A percentile compares a stretch with the other conserved stretches of the same genome.
Conservation (phyloP, 1,140 invertebrate genomes). For the Drosophila tristis region DNA sequence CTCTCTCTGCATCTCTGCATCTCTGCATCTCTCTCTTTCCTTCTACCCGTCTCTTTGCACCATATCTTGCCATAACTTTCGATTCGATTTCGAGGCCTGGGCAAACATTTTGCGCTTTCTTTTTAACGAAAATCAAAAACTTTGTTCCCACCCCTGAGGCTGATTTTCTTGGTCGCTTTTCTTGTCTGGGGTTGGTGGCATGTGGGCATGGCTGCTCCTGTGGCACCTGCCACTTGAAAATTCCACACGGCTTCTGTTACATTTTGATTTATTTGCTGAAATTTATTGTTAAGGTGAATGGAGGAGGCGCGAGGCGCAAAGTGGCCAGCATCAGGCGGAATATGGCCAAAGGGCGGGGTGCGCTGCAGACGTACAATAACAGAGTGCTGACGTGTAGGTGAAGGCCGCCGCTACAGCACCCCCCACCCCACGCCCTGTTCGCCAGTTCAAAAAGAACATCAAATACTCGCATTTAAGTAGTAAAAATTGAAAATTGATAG, state of each 20-base stretch:
- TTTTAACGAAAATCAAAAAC: slow-evolving; percentile 69
- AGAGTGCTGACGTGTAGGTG: slow-evolving; percentile 34
- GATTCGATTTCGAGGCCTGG: slow-evolving; percentile 36
- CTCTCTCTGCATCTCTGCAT: background rate
- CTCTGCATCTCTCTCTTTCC: slow-evolving; percentile 1
- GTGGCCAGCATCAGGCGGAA: slow-evolving; percentile 34
- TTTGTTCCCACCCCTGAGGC: slow-evolving; percentile 38
- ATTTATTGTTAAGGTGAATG: slow-evolving; percentile 76
- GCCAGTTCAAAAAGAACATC: background rate
- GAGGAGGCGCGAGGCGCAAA: slow-evolving; percentile 37
- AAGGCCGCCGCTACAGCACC: slow-evolving; percentile 25
- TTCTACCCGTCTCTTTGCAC: background rate
- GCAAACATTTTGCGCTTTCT: slow-evolving; percentile 42
- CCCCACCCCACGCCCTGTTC: too few relatives aligned
- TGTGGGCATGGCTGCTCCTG: slow-evolving; percentile 1
- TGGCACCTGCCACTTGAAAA: slow-evolving; percentile 75
- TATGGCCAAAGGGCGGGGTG: too few relatives aligned
- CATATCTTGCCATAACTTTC: background rate
- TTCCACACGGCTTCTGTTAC: slow-evolving; percentile 76
- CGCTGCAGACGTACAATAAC: slow-evolving; percentile 3
- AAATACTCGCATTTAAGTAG: too few relatives aligned
- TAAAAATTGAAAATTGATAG: too few relatives aligned
- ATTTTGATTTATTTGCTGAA: slow-evolving; percentile 82
- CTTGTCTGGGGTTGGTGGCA: slow-evolving; percentile 1
- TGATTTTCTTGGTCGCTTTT: slow-evolving; percentile 2